Evolutionary conservation across 2,113 vertebrate species (phyloP).

Genomic region (Oceanites oceanicus): DNA sequence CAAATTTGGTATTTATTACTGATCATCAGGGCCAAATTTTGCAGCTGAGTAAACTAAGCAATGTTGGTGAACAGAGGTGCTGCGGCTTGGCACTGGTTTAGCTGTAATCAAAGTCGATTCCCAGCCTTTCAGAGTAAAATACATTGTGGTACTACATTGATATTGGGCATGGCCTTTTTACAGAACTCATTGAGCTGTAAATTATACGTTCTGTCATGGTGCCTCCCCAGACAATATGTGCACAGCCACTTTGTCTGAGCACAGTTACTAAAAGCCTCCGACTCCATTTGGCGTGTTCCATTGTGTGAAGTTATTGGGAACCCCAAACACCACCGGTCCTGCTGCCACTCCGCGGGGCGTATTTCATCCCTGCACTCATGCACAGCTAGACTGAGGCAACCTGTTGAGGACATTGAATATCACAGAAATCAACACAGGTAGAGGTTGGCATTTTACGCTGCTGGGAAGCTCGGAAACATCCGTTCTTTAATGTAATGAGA

Average conservation of each 20-base stretch:
- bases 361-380: not conserved
- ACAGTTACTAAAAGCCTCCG: conserved; percentile 6
- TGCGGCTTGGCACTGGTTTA: not conserved
- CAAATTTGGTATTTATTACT: not conserved
- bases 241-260: not conserved
- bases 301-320: not conserved
- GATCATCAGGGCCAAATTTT: not conserved
- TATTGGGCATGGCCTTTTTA: not conserved
- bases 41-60: not conserved
- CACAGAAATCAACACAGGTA: not conserved
- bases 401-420: not conserved
- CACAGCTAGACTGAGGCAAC: not conserved
- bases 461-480: not conserved
- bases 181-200: conserved; percentile 6
- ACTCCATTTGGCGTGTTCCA: not conserved
- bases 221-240: conserved; percentile 6
- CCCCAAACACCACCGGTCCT: fast-evolving
- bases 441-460: fast-evolving
- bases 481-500: not conserved
- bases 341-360: not conserved
- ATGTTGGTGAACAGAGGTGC: not conserved
- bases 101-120: not conserved
- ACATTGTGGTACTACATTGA: not conserved
- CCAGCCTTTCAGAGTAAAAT: not conserved
- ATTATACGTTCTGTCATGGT: not conserved